Evolutionary conservation across 2,888 invertebrate genomes (phyloP).

Genomic region (Lottia gigantea): DNA sequence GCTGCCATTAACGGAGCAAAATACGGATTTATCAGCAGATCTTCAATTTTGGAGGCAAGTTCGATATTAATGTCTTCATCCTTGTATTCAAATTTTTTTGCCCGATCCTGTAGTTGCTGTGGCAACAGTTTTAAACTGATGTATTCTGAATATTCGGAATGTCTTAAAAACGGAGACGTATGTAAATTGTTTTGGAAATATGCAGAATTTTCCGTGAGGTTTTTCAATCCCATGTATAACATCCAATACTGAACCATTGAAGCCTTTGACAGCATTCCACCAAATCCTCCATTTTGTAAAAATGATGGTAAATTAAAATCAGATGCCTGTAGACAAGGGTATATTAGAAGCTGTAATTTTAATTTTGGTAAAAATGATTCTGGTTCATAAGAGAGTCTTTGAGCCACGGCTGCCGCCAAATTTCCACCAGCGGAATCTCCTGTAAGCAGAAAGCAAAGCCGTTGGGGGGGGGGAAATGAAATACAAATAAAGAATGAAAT

Average conservation of each 20-base stretch:
- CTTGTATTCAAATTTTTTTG: background rate
- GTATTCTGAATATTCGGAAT: slow-evolving; percentile 16
- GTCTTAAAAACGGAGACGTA: slow-evolving; percentile 22
- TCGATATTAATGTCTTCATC: slow-evolving; percentile 12
- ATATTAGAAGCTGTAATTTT: slow-evolving; percentile 36
- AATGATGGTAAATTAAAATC: slow-evolving; percentile 58
- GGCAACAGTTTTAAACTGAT: slow-evolving; percentile 27
- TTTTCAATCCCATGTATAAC: slow-evolving; percentile 24
- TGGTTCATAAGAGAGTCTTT: slow-evolving; percentile 35
- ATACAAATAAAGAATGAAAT: too few relatives aligned
- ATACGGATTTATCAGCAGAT: slow-evolving; percentile 29
- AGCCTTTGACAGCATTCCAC: slow-evolving; percentile 31
- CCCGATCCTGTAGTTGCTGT: slow-evolving; percentile 46
- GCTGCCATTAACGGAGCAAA: slow-evolving; percentile 37
- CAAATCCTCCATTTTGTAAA: slow-evolving; percentile 24
- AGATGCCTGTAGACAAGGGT: slow-evolving; percentile 47
- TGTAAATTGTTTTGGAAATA: slow-evolving; percentile 26
- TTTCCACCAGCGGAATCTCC: slow-evolving; percentile 54
- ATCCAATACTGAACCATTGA: slow-evolving; percentile 36
- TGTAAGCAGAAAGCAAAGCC: slow-evolving; percentile 25
- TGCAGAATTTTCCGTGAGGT: background rate
- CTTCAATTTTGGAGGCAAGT: slow-evolving; percentile 6
- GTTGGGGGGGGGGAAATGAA: too few relatives aligned
- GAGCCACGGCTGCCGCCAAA: slow-evolving; percentile 43
- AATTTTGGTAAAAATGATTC: slow-evolving; percentile 22